Percentiles rank a stretch among this genome's conserved stretches.
Conservation (phyloP, 2,888 invertebrate species). For the Herminia tarsipennalis region DNA sequence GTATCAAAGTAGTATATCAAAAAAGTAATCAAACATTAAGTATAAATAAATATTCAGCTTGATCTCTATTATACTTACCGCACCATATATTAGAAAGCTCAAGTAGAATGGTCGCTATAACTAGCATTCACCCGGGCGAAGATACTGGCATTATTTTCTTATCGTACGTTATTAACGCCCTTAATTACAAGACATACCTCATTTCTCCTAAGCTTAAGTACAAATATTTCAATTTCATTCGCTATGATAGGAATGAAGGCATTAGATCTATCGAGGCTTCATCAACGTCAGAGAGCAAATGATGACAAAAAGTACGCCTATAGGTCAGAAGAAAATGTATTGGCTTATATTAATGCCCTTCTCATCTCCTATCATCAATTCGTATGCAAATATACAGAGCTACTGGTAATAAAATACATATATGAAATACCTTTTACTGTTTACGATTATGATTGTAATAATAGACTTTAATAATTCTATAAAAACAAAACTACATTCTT, state of each 20-base stretch:
- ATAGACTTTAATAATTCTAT: too few species aligned
- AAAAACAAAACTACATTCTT: too few species aligned
- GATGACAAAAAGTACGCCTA: conserved; percentile 40
- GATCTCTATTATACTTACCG: too few species aligned
- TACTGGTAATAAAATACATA: too few species aligned
- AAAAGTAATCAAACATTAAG: too few species aligned
- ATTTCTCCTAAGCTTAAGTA: not conserved
- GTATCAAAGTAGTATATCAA: too few species aligned
- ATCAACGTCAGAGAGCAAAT: conserved; percentile 42
- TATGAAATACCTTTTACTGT: too few species aligned
- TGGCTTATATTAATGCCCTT: conserved; percentile 29
- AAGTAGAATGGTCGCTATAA: too few species aligned
- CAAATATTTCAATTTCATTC: conserved; percentile 22
- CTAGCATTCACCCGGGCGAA: too few species aligned
- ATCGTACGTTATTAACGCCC: conserved; percentile 3
- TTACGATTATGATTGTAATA: too few species aligned
- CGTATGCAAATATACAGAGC: conserved; percentile 16
- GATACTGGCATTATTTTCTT: conserved; percentile 5
- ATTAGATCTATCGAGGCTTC: conserved; percentile 27
- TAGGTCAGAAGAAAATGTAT: conserved; percentile 15
- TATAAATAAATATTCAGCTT: too few species aligned
- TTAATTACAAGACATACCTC: not conserved
- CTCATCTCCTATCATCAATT: conserved; percentile 28
- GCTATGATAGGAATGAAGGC: conserved; percentile 28
- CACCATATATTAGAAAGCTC: too few species aligned